A percentile compares a stretch with the other conserved stretches of the same genome.
Evolutionary conservation across 2,113 vertebrate genomes (phyloP).

Genomic region (Leptobrachium leishanense): DNA sequence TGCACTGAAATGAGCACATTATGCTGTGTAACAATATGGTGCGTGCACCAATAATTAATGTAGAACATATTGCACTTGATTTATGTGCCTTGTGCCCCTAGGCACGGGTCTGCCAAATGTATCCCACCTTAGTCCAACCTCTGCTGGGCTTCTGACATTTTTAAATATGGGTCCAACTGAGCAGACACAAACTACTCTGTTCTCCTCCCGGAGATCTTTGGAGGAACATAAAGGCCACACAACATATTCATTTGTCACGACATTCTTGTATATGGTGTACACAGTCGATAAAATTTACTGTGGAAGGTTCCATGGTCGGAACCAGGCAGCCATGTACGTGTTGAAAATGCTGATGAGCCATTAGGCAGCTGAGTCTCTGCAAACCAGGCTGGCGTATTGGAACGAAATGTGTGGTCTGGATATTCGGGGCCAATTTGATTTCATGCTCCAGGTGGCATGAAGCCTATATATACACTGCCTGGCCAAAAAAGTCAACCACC

Average conservation of each 20-base stretch:
- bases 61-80: not conserved
- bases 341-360: no score
- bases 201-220: not conserved
- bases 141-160: not conserved
- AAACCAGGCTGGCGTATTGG: no score
- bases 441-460: no score
- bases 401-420: no score
- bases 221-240: not conserved
- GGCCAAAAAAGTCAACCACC: no score
- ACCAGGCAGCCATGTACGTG: no score
- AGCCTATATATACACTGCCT: no score
- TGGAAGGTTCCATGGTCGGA: no score
- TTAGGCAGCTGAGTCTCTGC: no score
- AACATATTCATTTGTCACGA: not conserved
- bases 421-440: no score
- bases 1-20: not conserved
- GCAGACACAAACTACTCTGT: not conserved
- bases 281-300: not conserved
- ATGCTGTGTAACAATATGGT: not conserved
- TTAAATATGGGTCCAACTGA: not conserved
- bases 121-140: not conserved
- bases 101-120: not conserved
- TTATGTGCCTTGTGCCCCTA: not conserved
- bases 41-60: not conserved
- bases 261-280: not conserved